Evolutionary conservation across 2,888 invertebrate genomes (phyloP).

Genomic region (Acanthoscelides obtectus): DNA sequence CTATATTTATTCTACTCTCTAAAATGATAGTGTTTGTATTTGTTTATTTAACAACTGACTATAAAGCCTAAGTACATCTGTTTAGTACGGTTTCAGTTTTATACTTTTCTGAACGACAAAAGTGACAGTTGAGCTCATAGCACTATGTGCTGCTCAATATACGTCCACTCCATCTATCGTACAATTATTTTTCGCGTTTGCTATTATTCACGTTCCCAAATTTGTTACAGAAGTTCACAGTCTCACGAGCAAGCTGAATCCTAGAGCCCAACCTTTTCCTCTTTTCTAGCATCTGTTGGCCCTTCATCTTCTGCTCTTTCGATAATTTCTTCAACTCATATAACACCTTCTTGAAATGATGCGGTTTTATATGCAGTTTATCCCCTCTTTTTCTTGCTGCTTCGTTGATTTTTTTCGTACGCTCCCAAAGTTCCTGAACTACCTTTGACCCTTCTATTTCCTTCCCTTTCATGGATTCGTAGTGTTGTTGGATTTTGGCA

Average conservation of each 20-base stretch:
- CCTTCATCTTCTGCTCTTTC: constrained; percentile 14
- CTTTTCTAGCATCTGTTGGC: constrained; percentile 9
- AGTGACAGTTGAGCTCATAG: too few relatives aligned
- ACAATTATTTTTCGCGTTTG: not conserved
- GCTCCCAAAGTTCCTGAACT: constrained; percentile 4
- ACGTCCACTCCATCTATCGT: not conserved
- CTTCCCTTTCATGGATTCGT: constrained; percentile 6
- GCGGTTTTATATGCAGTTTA: constrained; percentile 5
- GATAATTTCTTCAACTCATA: constrained; percentile 16
- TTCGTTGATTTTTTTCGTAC: constrained; percentile 15
- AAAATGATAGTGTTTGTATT: too few relatives aligned
- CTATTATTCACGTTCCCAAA: not conserved
- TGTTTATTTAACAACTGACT: too few relatives aligned
- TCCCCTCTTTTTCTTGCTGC: constrained; percentile 11
- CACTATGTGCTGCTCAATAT: not conserved
- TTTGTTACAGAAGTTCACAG: constrained; percentile 17
- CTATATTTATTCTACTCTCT: too few relatives aligned
- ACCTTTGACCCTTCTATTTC: not conserved
- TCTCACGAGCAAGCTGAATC: constrained; percentile 17
- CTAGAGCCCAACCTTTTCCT: constrained; percentile 14
- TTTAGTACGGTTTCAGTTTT: too few relatives aligned
- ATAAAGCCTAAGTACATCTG: too few relatives aligned
- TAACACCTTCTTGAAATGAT: constrained; percentile 16
- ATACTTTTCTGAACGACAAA: too few relatives aligned
- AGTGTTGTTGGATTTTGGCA: constrained; percentile 8